Evolutionary conservation across 2,113 vertebrate species (phyloP), one percentile per base, ranked within the genome.

Genomic region (Dasyurus viverrinus): DNA sequence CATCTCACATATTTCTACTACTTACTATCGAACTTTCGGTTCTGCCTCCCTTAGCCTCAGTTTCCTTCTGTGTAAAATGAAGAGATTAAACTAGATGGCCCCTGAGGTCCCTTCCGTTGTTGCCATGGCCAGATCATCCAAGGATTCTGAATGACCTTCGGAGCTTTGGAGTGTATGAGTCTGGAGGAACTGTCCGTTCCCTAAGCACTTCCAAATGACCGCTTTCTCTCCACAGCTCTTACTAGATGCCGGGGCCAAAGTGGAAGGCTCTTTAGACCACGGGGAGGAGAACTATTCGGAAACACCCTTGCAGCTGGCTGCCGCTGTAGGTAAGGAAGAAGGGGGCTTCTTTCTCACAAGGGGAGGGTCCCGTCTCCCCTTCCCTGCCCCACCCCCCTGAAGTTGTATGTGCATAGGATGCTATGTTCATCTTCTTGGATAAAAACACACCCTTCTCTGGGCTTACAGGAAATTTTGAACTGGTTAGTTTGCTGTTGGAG

Each of bases 241-340:
- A 96, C 98, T 99, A 94, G 99, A 99, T 52, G 99, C 99, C 54
- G 99, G 99, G 97, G 99, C 99, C 97, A 99, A 99, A 53, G 99
- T 99, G 89, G 99, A 99, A 98, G 99, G 99, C 47, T 99, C 99
- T n/a, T 98, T 99, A 98, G 99, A 99, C 95, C 99, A 99, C 0
- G 99, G 99, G 11, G 99, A 99, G 96, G 99, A 99, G 98, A 99
- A 99, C 98, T 99, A 99, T 98, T 99, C 99, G 0, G 99, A 99
- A 98, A 99, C 99, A 0, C 99, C 99, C 11, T 98, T 99, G 95
- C 99, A 99, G 98, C 98, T 99, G 92, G 99, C 99, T 27, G 99
- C 99, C 3, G 99, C 99, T 57, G 99, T 99, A 97, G 99, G 99
- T 99, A 99, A 98, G 98, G 8, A 90, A 42, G 27, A 90, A 52